Conservation (phyloP, 2,113 vertebrate genomes). For the Ciconia stormi region DNA sequence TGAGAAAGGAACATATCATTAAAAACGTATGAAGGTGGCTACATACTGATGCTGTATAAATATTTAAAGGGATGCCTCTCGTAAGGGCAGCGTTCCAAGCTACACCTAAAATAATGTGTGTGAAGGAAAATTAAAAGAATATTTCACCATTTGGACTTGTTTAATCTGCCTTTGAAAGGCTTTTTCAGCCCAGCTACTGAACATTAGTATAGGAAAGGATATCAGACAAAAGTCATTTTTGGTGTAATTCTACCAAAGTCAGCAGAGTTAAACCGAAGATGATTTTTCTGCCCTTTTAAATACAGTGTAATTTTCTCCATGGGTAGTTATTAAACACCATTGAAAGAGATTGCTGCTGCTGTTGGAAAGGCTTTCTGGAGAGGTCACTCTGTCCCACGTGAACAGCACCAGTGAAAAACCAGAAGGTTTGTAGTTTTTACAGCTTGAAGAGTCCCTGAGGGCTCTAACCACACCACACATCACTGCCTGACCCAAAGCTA, state of each 20-base stretch:
- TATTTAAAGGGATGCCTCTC: slow-evolving; percentile 50
- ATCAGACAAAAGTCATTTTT: slow-evolving; percentile 8
- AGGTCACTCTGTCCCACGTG: slow-evolving; percentile 55
- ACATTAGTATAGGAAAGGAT: neutral
- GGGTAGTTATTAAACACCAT: slow-evolving; percentile 65
- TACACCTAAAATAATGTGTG: slow-evolving; percentile 27
- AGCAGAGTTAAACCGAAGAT: slow-evolving; percentile 57
- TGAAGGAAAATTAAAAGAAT: slow-evolving; percentile 54
- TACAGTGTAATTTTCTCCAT: slow-evolving; percentile 63
- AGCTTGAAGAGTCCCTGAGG: slow-evolving; percentile 24
- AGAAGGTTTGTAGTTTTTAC: slow-evolving; percentile 39
- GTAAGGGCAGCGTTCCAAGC: slow-evolving; percentile 37
- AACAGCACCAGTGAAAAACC: slow-evolving; percentile 35
- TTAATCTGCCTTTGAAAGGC: slow-evolving; percentile 1
- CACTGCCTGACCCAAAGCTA: slow-evolving; percentile 44
- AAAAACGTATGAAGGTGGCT: slow-evolving; percentile 47
- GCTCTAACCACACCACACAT: neutral
- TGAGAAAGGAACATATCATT: slow-evolving; percentile 41
- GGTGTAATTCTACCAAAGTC: slow-evolving; percentile 59
- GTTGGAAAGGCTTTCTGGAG: slow-evolving; percentile 54
- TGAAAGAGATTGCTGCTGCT: slow-evolving; percentile 30
- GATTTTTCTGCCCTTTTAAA: slow-evolving; percentile 67
- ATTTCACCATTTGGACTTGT: slow-evolving; percentile 34
- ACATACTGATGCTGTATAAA: slow-evolving; percentile 44
- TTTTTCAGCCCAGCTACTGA: neutral